Percentiles rank a stretch among this genome's conserved stretches.
Evolutionary conservation across 2,797 vertebrate genomes (phyloP).

Genomic region (Oreochromis mossambicus): DNA sequence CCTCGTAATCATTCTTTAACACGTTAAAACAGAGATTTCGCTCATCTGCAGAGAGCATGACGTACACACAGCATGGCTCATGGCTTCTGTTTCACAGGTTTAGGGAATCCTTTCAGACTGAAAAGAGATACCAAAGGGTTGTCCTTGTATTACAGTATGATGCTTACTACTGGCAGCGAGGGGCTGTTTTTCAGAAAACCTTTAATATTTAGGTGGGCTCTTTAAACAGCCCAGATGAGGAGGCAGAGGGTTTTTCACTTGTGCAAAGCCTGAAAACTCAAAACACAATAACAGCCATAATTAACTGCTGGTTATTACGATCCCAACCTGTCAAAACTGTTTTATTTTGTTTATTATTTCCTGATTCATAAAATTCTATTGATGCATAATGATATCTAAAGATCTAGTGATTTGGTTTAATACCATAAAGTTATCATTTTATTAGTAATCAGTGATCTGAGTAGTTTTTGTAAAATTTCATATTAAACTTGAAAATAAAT

Average conservation of each 20-base stretch:
- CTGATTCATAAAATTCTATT: background rate
- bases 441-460: background rate
- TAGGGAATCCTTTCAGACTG: background rate
- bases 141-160: background rate
- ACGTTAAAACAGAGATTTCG: background rate
- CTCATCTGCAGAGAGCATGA: background rate
- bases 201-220: background rate
- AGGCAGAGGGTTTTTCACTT: background rate
- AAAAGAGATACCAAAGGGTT: background rate
- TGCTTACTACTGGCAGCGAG: background rate
- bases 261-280: background rate
- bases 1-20: background rate
- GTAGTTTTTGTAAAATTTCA: background rate
- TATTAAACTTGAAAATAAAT: background rate
- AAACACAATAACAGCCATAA: background rate
- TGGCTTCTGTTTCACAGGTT: background rate
- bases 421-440: background rate
- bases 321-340: background rate
- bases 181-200: background rate
- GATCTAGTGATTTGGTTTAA: background rate
- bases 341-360: background rate
- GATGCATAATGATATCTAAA: background rate
- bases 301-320: background rate
- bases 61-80: background rate
- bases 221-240: background rate